phyloP scores from a whole-genome alignment of 2,113 vertebrate genomes.

The Xenopus tropicalis region DNA sequence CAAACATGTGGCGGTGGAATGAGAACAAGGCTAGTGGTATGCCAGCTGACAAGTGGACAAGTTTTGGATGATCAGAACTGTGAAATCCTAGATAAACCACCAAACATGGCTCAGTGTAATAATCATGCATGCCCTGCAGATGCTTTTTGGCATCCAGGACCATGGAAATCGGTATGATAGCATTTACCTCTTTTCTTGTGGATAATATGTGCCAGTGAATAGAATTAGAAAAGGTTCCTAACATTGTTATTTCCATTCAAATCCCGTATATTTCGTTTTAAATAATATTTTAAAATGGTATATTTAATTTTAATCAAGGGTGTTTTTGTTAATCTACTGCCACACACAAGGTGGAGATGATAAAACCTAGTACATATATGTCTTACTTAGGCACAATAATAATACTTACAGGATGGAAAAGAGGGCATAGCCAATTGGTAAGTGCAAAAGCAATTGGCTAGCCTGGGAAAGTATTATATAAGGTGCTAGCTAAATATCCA shows the following conservation, averaged over 20 bases:
- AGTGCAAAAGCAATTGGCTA: too few relatives aligned
- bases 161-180: constrained; percentile 96
- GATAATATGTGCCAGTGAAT: background rate
- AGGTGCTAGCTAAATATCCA: too few relatives aligned
- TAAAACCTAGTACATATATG: too few relatives aligned
- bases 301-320: background rate
- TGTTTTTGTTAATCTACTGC: too few relatives aligned
- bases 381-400: too few relatives aligned
- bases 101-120: constrained; percentile 78
- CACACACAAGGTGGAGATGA: too few relatives aligned
- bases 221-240: background rate
- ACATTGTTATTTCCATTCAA: background rate
- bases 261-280: background rate
- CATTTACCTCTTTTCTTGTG: constrained; percentile 52
- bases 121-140: constrained; percentile 79
- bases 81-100: constrained; percentile 83
- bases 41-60: constrained; percentile 83
- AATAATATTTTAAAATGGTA: background rate
- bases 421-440: too few relatives aligned
- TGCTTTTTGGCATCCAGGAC: constrained; percentile 85
- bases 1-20: constrained; percentile 86
- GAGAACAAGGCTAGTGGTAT: constrained; percentile 86
- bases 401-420: too few relatives aligned
- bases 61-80: constrained; percentile 84
- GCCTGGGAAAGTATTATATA: too few relatives aligned